Base-by-base conservation (phyloP, 2,797 vertebrate genomes). In the Thunnus albacares region DNA sequence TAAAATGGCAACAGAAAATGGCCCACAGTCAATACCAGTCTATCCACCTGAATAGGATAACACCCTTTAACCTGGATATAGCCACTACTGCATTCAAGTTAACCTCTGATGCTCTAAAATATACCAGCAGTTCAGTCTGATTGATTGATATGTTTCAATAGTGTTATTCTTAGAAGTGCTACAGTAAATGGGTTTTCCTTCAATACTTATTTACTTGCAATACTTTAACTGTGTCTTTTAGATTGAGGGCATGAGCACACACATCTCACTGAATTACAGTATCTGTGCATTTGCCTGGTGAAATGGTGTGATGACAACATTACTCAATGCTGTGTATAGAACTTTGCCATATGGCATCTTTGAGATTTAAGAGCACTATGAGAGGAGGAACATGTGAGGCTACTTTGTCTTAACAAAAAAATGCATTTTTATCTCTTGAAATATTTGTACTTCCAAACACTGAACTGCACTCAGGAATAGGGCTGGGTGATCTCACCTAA, bases 1-100 rank as follows among this genome's bases (percentile, higher is more conserved):
- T 33, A 76, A 91, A 90, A 84, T 18, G 15, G 83, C 61, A 78
- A 71, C 75, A 83, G 82, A 83, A 91, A 89, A 87, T 74, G 78
- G 84, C 69, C 74, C 71, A 68, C 9, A 33, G 63, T 89, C 82
- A 68, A 91, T 90, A 86, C 18, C 69, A 63, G 82, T 86, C 71
- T 47, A 75, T 81, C 63, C 76, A 78, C n/a, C 66, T 81, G 60
- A 89, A 81, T 62, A 84, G 65, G 73, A 82, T 64, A 85, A 85
- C 66, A 47, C 57, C 69, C 58, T 73, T 77, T 67, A 72, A 85
- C 64, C 77, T 79, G 65, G 43, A 82, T 78, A 57, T 28, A 71
- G 75, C 63, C 53, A 66, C 66, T 20, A 59, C 75, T 69, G 60
- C 60, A 57, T 77, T 80, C 12, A 53, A 38, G 80, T 70, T 84